phyloP scores from a whole-genome alignment of 2,888 invertebrate species.

The Sepioteuthis lessoniana region DNA sequence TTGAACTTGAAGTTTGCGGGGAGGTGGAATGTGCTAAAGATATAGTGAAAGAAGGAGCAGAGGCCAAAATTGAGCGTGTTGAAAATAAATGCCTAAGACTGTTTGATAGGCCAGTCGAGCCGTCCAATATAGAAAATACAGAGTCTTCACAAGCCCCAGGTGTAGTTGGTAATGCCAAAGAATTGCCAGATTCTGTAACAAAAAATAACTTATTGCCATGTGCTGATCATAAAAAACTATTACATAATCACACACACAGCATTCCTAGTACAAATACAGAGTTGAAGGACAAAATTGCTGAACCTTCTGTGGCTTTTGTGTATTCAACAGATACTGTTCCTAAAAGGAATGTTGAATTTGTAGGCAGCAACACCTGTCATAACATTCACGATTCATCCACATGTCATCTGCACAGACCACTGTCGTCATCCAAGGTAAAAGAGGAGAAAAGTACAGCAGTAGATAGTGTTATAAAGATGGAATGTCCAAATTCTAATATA shows the following conservation, averaged over 20 bases:
- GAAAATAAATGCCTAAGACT: slow-evolving; percentile 59
- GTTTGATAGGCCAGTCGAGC: slow-evolving; percentile 46
- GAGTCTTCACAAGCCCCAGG: slow-evolving; percentile 35
- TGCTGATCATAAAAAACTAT: slow-evolving; percentile 40
- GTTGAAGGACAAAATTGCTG: slow-evolving; percentile 35
- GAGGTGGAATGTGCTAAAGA: slow-evolving; percentile 60
- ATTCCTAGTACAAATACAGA: neutral
- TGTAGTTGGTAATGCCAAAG: neutral
- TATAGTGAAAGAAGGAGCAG: slow-evolving; percentile 60
- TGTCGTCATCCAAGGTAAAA: neutral
- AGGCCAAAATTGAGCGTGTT: slow-evolving; percentile 62
- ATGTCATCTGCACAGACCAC: slow-evolving; percentile 43
- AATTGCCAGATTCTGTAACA: neutral
- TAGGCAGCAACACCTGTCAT: slow-evolving; percentile 46
- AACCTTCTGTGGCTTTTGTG: slow-evolving; percentile 37
- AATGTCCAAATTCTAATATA: slow-evolving; percentile 44
- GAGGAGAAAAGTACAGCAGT: neutral
- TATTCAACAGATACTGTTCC: neutral
- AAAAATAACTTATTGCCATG: slow-evolving; percentile 37
- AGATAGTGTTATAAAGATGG: neutral
- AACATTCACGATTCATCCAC: slow-evolving; percentile 43
- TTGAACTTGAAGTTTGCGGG: slow-evolving; percentile 60
- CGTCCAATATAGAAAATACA: slow-evolving; percentile 47
- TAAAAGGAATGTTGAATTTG: neutral
- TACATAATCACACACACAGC: slow-evolving; percentile 48